Evolutionary conservation across 2,888 invertebrate genomes (phyloP), one percentile per base, ranked within the genome.

Genomic region (Tenthredo scrophulariae): DNA sequence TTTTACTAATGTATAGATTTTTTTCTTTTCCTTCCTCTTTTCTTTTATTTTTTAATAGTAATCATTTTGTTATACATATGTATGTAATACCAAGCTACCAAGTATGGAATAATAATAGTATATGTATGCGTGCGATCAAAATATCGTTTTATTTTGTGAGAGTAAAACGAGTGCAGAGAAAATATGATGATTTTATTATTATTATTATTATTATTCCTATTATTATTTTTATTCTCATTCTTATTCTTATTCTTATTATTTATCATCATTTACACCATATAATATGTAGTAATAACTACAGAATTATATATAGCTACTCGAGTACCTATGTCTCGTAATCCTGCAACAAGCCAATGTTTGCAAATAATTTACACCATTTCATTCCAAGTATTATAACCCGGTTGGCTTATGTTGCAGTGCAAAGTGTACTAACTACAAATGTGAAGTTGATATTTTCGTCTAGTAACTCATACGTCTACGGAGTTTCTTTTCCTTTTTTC

Each of bases 281-380:
- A 62, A 62, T 26, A 62, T 62, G 62, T 62, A 26, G 26, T 62
- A 62, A 54, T 54, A 54, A 6, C 54, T 54, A 54, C 6, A 54
- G n/a, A 54, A 46, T 15, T 54, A 54, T n/a, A 54, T 54, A 54
- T 54, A n/a, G n/a, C n/a, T n/a, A n/a, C 18, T 7, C 18, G 6
- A 54, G n/a, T 54, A 54, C 7, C 18, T 18, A 62, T 62, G 4
- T 62, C 3, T 29, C 26, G 26, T 13, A 62, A 62, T 62, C 10
- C 13, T 62, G 26, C 13, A 62, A 5, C 62, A 13, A 62, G 62
- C 13, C 13, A 18, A 67, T 67, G 33, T 67, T 67, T 67, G 67
- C 67, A 15, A 18, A 67, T 67, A 67, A 67, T 67, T 67, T 18
- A 67, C 67, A 33, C 67, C 15, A 67, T 33, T 67, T 67, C 67